A percentile compares a stretch with the other conserved stretches of the same genome.
These are phyloP conservation scores for Gouania willdenowi DNA, from an alignment of 2,797 vertebrate genomes.

Conservation along the genomic window DNA sequence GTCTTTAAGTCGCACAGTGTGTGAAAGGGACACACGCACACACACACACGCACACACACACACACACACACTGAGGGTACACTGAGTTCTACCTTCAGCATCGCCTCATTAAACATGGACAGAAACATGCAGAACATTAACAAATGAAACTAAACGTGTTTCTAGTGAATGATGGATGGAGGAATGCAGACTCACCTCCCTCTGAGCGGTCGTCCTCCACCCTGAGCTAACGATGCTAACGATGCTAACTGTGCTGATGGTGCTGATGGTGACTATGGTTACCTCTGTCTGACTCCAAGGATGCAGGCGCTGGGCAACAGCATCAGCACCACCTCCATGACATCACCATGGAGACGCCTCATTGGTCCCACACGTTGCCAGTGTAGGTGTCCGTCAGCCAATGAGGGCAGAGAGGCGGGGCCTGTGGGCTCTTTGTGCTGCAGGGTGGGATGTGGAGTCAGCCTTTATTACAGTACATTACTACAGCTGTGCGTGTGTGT, in stretches of 20 bases:
- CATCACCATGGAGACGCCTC: constrained; percentile 56
- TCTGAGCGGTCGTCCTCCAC: constrained; percentile 25
- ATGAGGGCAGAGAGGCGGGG: constrained; percentile 34
- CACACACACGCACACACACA: too few relatives aligned
- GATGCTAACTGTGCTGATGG: too few relatives aligned
- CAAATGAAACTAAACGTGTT: not conserved
- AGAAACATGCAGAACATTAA: constrained; percentile 29
- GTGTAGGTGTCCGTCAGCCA: constrained; percentile 50
- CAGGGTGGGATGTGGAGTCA: constrained; percentile 51
- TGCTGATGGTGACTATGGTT: constrained; percentile 10
- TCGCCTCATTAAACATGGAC: constrained; percentile 12
- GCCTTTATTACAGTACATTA: constrained; percentile 43
- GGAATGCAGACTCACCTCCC: constrained; percentile 49
- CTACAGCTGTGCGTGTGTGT: constrained; percentile 29
- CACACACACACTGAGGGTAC: too few relatives aligned
- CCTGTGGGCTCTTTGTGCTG: constrained; percentile 48
- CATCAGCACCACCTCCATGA: constrained; percentile 67
- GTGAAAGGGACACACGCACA: too few relatives aligned
- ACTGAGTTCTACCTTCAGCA: constrained; percentile 14
- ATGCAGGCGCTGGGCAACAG: constrained; percentile 69
- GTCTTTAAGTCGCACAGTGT: constrained; percentile 9
- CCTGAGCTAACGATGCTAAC: constrained; percentile 31
- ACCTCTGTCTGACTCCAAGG: constrained; percentile 55
- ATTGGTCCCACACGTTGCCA: constrained; percentile 63
- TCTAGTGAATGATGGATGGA: too few relatives aligned